Conservation (phyloP, 1,140 invertebrate species). For the Stegodyphus mimosarum region DNA sequence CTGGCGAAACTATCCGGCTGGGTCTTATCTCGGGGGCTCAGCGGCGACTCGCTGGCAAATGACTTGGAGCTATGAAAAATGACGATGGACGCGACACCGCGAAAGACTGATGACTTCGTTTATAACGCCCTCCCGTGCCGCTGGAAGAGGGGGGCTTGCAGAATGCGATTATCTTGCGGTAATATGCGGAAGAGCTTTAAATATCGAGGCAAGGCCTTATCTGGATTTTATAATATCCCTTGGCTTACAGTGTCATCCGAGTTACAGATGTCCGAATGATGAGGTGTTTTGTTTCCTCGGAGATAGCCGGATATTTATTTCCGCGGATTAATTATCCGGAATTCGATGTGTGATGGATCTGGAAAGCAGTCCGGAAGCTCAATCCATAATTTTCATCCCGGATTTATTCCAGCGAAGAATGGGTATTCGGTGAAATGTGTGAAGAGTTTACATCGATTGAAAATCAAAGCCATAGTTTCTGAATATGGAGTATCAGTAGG, state of each 20-base stretch:
- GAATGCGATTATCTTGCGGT: slow-evolving; percentile 14
- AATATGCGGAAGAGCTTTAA: slow-evolving; percentile 29
- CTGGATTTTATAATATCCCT: no score
- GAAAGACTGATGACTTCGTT: no score
- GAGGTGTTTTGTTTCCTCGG: neutral
- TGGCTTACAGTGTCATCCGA: no score
- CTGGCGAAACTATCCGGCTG: no score
- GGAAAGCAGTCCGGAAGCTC: neutral
- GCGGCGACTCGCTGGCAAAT: slow-evolving; percentile 14
- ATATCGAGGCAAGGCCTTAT: slow-evolving; percentile 1
- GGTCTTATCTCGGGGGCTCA: neutral
- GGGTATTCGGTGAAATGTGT: no score
- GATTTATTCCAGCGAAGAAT: no score
- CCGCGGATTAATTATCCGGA: neutral
- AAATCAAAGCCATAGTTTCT: no score
- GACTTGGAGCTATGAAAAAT: slow-evolving; percentile 9
- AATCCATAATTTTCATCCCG: neutral
- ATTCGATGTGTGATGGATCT: neutral
- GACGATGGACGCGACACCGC: neutral
- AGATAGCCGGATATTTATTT: slow-evolving; percentile 1
- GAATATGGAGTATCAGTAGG: no score
- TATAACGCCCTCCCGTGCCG: no score
- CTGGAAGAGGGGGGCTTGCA: neutral
- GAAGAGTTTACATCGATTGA: no score
- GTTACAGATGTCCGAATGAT: slow-evolving; percentile 1